Conservation (phyloP, 2,888 invertebrate species). For the Operophtera brumata region DNA sequence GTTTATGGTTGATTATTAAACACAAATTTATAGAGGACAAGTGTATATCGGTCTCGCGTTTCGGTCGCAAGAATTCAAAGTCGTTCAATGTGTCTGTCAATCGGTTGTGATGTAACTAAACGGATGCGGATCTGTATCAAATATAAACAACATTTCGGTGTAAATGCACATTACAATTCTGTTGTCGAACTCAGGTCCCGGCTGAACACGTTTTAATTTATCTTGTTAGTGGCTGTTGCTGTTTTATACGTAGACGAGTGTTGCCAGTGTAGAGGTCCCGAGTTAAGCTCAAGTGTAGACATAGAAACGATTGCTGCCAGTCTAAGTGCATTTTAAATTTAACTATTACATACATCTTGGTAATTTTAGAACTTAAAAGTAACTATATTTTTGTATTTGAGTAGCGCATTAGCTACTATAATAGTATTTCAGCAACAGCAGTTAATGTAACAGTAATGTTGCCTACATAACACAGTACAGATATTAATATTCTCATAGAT, state of each 20-base stretch:
- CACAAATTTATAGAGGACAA: background rate
- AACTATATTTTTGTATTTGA: slow-evolving; percentile 27
- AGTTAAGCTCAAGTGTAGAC: slow-evolving; percentile 20
- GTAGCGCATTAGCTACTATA: slow-evolving; percentile 34
- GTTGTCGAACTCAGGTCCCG: slow-evolving; percentile 26
- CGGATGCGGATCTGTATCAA: slow-evolving; percentile 48
- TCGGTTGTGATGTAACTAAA: slow-evolving; percentile 6
- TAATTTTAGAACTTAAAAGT: slow-evolving; percentile 25
- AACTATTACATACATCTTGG: slow-evolving; percentile 2
- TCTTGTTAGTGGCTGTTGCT: slow-evolving; percentile 35
- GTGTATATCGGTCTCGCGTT: background rate
- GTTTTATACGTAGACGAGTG: slow-evolving; percentile 29
- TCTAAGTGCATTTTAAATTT: slow-evolving; percentile 22
- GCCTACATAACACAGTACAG: slow-evolving; percentile 14
- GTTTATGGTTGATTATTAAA: background rate
- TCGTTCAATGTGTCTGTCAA: background rate
- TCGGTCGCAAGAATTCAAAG: slow-evolving; percentile 1
- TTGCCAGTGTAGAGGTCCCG: slow-evolving; percentile 24
- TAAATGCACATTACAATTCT: slow-evolving; percentile 22
- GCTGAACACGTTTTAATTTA: slow-evolving; percentile 17
- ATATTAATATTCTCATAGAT: slow-evolving; percentile 14
- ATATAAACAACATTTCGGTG: slow-evolving; percentile 35
- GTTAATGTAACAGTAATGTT: slow-evolving; percentile 29
- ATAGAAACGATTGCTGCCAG: slow-evolving; percentile 12
- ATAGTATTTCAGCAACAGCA: slow-evolving; percentile 40